These are phyloP conservation scores for Protosalanx chinensis DNA, from an alignment of 2,797 vertebrate genomes.

Conservation along the genomic window DNA sequence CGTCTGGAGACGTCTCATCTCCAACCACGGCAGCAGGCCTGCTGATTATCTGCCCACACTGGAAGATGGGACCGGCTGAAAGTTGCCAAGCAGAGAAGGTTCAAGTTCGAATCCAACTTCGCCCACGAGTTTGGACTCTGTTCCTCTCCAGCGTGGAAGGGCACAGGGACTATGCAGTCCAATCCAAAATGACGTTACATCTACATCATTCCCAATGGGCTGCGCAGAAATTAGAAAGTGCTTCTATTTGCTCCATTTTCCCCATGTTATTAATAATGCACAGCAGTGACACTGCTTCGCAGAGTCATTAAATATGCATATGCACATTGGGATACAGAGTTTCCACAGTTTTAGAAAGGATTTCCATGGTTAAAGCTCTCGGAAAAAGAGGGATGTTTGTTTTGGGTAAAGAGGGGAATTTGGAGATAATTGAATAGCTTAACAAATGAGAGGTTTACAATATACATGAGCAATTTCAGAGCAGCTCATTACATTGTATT, in stretches of 20 bases:
- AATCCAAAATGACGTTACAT: not conserved
- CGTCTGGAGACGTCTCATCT: constrained; percentile 52
- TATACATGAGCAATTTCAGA: constrained; percentile 13
- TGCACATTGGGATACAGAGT: constrained; percentile 46
- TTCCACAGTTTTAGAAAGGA: constrained; percentile 45
- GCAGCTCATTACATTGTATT: not conserved
- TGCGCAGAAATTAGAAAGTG: constrained; percentile 22
- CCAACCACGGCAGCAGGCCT: constrained; percentile 46
- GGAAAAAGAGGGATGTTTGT: constrained; percentile 12
- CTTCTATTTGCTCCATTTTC: constrained; percentile 32
- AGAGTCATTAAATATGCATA: constrained; percentile 57
- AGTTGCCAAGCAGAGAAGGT: constrained; percentile 55
- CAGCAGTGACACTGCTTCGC: constrained; percentile 52
- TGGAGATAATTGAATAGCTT: constrained; percentile 27
- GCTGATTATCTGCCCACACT: constrained; percentile 50
- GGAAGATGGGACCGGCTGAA: constrained; percentile 45
- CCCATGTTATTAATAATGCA: constrained; percentile 53
- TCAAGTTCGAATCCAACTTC: constrained; percentile 1
- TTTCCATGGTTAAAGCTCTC: constrained; percentile 33
- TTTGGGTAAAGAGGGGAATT: constrained; percentile 16
- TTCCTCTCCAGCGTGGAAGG: not conserved
- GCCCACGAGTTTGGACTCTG: too few relatives aligned
- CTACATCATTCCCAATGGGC: not conserved
- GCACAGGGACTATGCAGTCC: not conserved
- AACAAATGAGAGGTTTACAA: constrained; percentile 20